Base-by-base conservation (phyloP, 2,888 invertebrate species). In the Lydus trimaculatus region DNA sequence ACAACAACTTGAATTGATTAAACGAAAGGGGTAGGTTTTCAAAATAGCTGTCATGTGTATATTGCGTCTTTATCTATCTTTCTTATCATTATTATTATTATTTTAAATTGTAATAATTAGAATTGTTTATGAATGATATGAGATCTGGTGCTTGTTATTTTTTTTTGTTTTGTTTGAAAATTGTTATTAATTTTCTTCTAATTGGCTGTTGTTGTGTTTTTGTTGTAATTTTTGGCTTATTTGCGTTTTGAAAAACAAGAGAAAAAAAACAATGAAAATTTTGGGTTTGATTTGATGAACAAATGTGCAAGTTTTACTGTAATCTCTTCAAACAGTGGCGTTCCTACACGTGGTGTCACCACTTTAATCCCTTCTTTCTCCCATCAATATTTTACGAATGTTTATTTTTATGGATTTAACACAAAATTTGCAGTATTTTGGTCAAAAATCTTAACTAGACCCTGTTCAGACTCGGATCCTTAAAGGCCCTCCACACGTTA, bases 1-100 rank as follows among this genome's bases (percentile, higher is more conserved):
- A 87, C 89, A 89, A 88, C 92, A 92, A 87, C 91, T 92, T 88
- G 91, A 91, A 88, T 90, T 89, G 86, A 91, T 92, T 88, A 90
- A 90, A 86, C 89, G 89, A 86, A 89, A 89, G 87, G 92, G 92
- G 92, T 92, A 92, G 88, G 90, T 91, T 87, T 82, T 60, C n/a
- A 70, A 39, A 20, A 17, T 61, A n/a, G n/a, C n/a, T 72, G 64
- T 73, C 63, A 66, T 69, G 64, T 69, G 71, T 36, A 33, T 67
- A 66, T 65, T 65, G 25, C 58, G 63, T 75, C 60, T 28, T 72
- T 62, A 67, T 64, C 62, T 20, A 58, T 71, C 48, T 23, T 63
- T 63, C 33, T 62, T 17, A 25, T 58, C 63, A 61, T 65, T 48
- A 65, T 36, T 36, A 36, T 36, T 36, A 15, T 36, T 36, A 43